Base-by-base conservation (phyloP, 2,888 invertebrate species). In the Alloscopus bannaensis region DNA sequence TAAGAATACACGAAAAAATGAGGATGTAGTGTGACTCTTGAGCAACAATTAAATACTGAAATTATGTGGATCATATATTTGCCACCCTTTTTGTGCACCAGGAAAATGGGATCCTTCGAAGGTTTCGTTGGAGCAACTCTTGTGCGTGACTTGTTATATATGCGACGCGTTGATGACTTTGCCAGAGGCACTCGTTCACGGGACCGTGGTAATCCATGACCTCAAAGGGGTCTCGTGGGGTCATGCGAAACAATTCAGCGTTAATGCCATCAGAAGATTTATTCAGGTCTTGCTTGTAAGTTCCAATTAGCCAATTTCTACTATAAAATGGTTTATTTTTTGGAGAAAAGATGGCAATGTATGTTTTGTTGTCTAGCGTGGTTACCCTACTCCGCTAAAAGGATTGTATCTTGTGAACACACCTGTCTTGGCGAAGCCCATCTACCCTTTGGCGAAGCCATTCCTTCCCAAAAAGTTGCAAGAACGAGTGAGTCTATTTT, bases 361-460 rank as follows among this genome's bases (percentile, higher is more conserved):
- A 2, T 26, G 1, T 18, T 36, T 64, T 64, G 13, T 24, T 64
- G 1, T 64, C 16, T 18, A 71, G 71, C 45, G 47, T 45, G 59
- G 60, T 8, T 71, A 71, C 24, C 71, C 71, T 22, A 71, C 60
- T 22, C 59, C 52, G 47, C 59, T 71, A 13, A 71, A 71, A 60
- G 71, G 71, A 3, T 20, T 71, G 24, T 71, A 71, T 20, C 24
- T 47, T 31, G 60, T 71, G 36, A 71, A 71, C 31, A 22, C 60
- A 20, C 71, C 71, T 1, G 31, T 68, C n/a, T 68, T 68, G 24
- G 68, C 28, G 40, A 68, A 40, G 24, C 68, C 68, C 2, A 31
- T 71, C 24, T 59, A 18, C 22, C 18, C 45, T 3, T 3, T 71
- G 0, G 29, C 60, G 1, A 71, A 71, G 24, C 60, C 71, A 29